phyloP scores from a whole-genome alignment of 2,797 vertebrate genomes.

The Hozukius guyotensis region DNA sequence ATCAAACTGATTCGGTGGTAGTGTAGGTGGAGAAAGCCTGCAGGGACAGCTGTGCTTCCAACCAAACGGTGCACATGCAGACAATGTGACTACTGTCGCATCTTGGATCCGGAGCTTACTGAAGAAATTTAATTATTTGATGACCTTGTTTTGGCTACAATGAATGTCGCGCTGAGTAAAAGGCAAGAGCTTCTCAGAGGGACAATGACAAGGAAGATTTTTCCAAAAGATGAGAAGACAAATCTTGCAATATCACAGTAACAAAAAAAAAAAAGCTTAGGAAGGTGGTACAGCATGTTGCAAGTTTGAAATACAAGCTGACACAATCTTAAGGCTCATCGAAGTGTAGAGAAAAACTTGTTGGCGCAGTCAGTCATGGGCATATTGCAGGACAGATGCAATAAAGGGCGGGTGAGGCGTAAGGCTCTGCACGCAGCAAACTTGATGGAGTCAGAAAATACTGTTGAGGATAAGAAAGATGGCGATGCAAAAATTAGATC shows the following conservation, averaged over 20 bases:
- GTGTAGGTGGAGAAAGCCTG: slow-evolving; percentile 9
- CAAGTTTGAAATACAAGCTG: slow-evolving; percentile 27
- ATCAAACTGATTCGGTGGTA: slow-evolving; percentile 34
- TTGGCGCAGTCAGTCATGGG: slow-evolving; percentile 16
- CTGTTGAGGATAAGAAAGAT: slow-evolving; percentile 16
- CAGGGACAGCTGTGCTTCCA: slow-evolving; percentile 10
- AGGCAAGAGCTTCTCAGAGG: background rate
- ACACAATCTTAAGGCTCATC: slow-evolving; percentile 38
- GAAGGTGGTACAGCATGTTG: background rate
- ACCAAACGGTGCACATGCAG: background rate
- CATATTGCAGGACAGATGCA: slow-evolving; percentile 50
- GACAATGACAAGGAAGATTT: background rate
- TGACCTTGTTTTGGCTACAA: background rate
- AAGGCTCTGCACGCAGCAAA: slow-evolving; percentile 13
- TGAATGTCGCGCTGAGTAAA: background rate
- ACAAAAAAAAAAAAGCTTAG: background rate
- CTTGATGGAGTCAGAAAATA: slow-evolving; percentile 28
- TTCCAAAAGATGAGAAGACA: background rate
- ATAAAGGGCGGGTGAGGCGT: slow-evolving; percentile 27
- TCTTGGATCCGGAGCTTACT: slow-evolving; percentile 2
- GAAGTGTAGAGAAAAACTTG: slow-evolving; percentile 15
- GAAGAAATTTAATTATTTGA: slow-evolving; percentile 21
- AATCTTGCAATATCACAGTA: background rate
- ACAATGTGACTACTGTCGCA: slow-evolving; percentile 6
- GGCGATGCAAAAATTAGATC: slow-evolving; percentile 4